These are phyloP conservation scores for Chromis chromis DNA, from an alignment of 2,797 vertebrate species.

Conservation along the genomic window DNA sequence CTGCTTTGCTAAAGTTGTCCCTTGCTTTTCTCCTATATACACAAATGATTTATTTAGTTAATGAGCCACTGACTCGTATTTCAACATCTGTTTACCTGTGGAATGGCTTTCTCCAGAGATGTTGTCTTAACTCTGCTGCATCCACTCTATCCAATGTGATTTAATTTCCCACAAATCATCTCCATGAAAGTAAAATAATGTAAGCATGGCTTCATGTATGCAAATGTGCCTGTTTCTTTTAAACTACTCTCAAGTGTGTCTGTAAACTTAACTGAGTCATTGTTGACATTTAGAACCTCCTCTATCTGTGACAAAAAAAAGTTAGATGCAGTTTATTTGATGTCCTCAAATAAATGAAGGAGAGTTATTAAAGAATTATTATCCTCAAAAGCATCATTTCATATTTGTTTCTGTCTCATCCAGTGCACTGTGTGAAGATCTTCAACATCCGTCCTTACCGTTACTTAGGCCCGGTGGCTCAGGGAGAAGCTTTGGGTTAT, in stretches of 20 bases:
- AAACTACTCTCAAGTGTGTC: not conserved
- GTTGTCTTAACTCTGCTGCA: not conserved
- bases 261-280: not conserved
- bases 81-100: not conserved
- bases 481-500: conserved; percentile 81
- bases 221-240: not conserved
- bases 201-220: not conserved
- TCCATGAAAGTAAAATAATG: not conserved
- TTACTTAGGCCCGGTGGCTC: conserved; percentile 77
- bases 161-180: not conserved
- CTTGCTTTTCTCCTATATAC: not conserved
- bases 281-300: not conserved
- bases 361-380: not conserved
- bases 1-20: not conserved
- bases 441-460: conserved; percentile 85
- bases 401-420: conserved; percentile 20
- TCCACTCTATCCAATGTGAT: not conserved
- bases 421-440: conserved; percentile 87
- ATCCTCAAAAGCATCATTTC: not conserved
- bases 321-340: not conserved
- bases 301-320: not conserved
- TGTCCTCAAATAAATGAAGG: not conserved
- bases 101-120: not conserved
- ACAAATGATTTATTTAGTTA: not conserved
- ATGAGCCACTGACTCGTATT: not conserved